Conservation (phyloP, 2,888 invertebrate species). For the Apantesis nais region DNA sequence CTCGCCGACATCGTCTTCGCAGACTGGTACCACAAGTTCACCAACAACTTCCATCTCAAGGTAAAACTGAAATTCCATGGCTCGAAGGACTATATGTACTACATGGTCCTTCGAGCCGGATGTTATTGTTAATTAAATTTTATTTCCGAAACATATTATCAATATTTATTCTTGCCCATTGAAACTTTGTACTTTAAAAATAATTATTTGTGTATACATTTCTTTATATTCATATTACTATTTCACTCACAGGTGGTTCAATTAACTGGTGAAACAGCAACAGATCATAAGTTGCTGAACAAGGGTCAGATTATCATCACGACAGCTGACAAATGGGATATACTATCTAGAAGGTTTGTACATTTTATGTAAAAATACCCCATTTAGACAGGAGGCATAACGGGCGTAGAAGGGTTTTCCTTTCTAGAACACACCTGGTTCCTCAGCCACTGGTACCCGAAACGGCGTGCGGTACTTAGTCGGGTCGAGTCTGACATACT, state of each 20-base stretch:
- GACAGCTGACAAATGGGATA: conserved; percentile 99
- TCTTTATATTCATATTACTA: neutral
- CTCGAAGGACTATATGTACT: neutral
- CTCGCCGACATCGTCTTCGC: conserved; percentile 95
- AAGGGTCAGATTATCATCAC: conserved; percentile 98
- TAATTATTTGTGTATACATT: neutral
- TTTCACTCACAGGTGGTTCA: conserved; percentile 88
- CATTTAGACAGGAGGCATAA: too few species aligned
- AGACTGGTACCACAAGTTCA: conserved; percentile 97
- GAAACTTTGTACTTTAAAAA: too few species aligned
- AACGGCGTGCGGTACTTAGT: too few species aligned
- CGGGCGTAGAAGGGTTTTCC: too few species aligned
- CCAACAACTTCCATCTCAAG: conserved; percentile 91
- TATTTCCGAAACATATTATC: neutral
- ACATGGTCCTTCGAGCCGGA: neutral
- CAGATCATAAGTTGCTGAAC: conserved; percentile 96
- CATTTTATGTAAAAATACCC: neutral
- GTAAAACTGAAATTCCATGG: conserved; percentile 41
- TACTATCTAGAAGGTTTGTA: conserved; percentile 91
- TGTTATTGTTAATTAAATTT: neutral
- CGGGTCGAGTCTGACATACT: too few species aligned
- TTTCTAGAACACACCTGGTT: too few species aligned
- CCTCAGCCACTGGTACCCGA: too few species aligned
- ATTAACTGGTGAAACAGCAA: conserved; percentile 98
- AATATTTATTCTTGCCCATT: neutral